These are phyloP conservation scores for Manduca sexta DNA, from an alignment of 1,140 invertebrate species.

Conservation along the genomic window DNA sequence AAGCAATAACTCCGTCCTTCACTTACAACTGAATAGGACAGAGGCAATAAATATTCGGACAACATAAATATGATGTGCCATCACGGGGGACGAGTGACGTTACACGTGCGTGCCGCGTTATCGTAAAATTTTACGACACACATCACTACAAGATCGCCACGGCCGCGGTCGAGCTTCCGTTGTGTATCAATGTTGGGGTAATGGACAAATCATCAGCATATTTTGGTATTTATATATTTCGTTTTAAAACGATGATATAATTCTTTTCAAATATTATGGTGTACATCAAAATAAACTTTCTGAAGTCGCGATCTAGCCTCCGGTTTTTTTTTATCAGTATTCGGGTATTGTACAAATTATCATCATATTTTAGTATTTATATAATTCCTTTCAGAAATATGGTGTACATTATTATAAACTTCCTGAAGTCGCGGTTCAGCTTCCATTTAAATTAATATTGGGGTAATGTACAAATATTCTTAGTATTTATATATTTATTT, in stretches of 20 bases:
- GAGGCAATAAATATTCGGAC: conserved; percentile 23
- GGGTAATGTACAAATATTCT: background rate
- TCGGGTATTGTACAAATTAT: background rate
- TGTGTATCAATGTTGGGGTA: conserved; percentile 9
- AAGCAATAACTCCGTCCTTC: background rate
- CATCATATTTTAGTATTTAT: too few relatives aligned
- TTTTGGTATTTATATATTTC: too few relatives aligned
- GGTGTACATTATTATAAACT: conserved; percentile 22
- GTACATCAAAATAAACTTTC: conserved; percentile 16
- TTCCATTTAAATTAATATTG: conserved; percentile 19
- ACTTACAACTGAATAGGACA: conserved; percentile 1
- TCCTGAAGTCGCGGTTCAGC: conserved; percentile 14
- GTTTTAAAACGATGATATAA: too few relatives aligned
- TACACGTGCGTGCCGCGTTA: conserved; percentile 39
- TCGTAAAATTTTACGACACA: conserved; percentile 52
- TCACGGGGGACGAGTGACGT: conserved; percentile 17
- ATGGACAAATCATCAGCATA: background rate
- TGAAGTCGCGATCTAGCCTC: conserved; percentile 17
- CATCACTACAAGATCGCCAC: conserved; percentile 20
- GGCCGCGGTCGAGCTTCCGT: conserved; percentile 21
- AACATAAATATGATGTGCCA: conserved; percentile 37
- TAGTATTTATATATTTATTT: too few relatives aligned
- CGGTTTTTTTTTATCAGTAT: conserved; percentile 17
- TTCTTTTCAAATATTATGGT: conserved; percentile 56
- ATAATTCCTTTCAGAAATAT: too few relatives aligned